Percentiles rank a stretch among this genome's conserved stretches.
phyloP scores from a whole-genome alignment of 2,113 vertebrate genomes.

The Eptesicus fuscus region DNA sequence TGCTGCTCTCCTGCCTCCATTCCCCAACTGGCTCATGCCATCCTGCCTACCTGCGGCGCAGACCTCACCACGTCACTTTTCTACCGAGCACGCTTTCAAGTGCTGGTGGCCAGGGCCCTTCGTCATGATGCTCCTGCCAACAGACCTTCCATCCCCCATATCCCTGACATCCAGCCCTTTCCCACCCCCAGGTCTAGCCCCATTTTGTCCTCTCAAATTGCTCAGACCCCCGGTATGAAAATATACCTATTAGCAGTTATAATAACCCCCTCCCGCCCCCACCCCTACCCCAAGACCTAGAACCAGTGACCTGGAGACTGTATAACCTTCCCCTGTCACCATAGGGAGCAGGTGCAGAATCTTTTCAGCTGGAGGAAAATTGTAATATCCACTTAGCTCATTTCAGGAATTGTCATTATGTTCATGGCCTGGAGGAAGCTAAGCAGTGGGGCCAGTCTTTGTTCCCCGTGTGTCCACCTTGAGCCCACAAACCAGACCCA shows the following conservation, averaged over 20 bases:
- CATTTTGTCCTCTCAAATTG: background rate
- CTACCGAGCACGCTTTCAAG: accelerated
- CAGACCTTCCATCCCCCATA: accelerated
- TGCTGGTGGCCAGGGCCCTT: background rate
- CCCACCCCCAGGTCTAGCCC: background rate
- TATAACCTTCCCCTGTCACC: background rate
- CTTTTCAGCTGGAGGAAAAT: background rate
- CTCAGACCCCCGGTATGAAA: background rate
- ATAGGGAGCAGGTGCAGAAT: background rate
- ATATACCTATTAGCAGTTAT: background rate
- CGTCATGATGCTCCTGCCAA: background rate
- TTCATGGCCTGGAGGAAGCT: background rate
- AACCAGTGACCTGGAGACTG: background rate
- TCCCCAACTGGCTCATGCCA: accelerated
- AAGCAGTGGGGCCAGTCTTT: background rate
- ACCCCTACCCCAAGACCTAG: background rate
- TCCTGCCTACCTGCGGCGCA: background rate
- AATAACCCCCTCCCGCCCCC: background rate
- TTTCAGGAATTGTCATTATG: no score
- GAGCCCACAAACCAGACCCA: background rate
- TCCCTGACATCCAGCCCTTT: background rate
- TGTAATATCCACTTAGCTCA: no score
- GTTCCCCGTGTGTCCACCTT: background rate
- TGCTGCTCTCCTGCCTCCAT: background rate
- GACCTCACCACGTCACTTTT: accelerated